phyloP scores from a whole-genome alignment of 2,113 vertebrate species.

The Actenoides hombroni region DNA sequence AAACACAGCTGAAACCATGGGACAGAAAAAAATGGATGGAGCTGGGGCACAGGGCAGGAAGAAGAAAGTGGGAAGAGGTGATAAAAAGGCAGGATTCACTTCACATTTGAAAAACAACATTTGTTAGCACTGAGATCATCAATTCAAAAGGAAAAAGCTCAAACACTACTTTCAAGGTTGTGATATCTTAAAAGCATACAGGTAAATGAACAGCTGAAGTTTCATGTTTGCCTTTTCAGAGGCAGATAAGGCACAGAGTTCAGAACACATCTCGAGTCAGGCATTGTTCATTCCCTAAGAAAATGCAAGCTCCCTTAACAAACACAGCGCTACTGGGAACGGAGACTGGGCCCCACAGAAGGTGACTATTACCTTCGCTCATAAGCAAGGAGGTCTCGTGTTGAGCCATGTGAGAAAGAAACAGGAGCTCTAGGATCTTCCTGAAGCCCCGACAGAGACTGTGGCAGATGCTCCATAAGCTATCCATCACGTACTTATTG shows the following conservation, averaged over 20 bases:
- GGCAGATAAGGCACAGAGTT: slow-evolving; percentile 61
- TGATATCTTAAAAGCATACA: slow-evolving; percentile 28
- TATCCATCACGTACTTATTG: neutral
- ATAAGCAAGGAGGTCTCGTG: neutral
- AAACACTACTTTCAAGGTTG: slow-evolving; percentile 26
- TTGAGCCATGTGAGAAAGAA: neutral
- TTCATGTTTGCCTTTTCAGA: slow-evolving; percentile 37
- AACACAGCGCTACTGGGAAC: neutral
- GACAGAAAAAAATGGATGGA: neutral
- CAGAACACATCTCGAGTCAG: neutral
- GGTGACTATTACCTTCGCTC: neutral
- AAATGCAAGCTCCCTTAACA: neutral
- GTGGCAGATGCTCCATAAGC: neutral
- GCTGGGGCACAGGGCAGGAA: neutral
- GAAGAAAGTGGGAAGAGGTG: neutral
- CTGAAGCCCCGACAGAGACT: neutral
- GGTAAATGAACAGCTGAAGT: slow-evolving; percentile 32
- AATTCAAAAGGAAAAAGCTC: neutral
- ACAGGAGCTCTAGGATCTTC: neutral
- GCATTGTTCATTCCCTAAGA: neutral
- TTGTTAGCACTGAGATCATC: neutral
- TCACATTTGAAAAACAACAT: neutral
- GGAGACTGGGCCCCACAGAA: neutral
- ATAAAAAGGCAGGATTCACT: neutral
- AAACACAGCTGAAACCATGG: neutral